Percentiles rank a stretch among this genome's conserved stretches.
Evolutionary conservation across 2,888 invertebrate genomes (phyloP).

Genomic region (Allolobophora icterica): DNA sequence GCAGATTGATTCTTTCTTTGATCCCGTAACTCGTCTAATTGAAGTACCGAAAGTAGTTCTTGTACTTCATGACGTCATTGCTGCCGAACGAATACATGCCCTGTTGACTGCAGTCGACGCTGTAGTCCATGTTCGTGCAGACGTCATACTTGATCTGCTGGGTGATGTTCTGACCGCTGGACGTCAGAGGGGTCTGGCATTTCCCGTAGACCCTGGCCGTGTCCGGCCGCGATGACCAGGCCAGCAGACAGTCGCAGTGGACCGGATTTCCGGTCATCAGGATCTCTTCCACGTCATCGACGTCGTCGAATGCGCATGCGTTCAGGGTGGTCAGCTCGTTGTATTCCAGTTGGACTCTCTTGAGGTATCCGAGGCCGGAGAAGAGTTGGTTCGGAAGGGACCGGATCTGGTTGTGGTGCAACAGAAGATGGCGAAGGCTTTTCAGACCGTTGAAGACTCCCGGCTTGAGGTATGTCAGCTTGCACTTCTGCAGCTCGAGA

Average conservation of each 20-base stretch:
- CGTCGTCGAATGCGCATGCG: constrained; percentile 48
- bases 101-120: background rate
- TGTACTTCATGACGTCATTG: constrained; percentile 31
- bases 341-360: constrained; percentile 40
- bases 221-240: constrained; percentile 44
- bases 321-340: constrained; percentile 47
- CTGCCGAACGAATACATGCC: background rate
- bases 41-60: constrained; percentile 22
- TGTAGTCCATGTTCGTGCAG: constrained; percentile 31
- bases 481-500: constrained; percentile 42
- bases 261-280: constrained; percentile 44
- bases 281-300: constrained; percentile 43
- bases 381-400: constrained; percentile 44
- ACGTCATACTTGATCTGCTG: constrained; percentile 40
- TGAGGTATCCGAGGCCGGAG: constrained; percentile 36
- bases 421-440: constrained; percentile 37
- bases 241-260: constrained; percentile 47
- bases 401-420: constrained; percentile 44
- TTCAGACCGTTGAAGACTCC: constrained; percentile 47
- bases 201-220: constrained; percentile 40
- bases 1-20: too few species aligned
- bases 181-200: constrained; percentile 40
- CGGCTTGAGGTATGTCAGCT: constrained; percentile 42
- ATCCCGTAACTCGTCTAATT: background rate
- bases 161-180: constrained; percentile 33